phyloP scores from a whole-genome alignment of 1,140 invertebrate genomes.

The Pentalonia nigronervosa region DNA sequence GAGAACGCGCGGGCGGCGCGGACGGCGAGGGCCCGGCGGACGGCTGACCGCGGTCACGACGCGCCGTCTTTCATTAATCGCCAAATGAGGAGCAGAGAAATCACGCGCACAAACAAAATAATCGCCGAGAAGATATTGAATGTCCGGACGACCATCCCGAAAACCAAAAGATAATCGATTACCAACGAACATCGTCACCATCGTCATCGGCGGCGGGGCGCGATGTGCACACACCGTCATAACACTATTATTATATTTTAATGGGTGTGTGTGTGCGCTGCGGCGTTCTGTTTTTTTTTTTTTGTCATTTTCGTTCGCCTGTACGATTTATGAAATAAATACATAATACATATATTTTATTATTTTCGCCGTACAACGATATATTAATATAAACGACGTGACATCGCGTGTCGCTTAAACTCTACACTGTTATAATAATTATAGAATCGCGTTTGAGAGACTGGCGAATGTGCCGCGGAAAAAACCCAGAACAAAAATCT shows the following conservation, averaged over 20 bases:
- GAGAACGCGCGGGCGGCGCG: background rate
- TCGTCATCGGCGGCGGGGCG: background rate
- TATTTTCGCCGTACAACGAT: background rate
- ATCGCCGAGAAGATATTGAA: slow-evolving; percentile 28
- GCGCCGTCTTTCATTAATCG: slow-evolving; percentile 13
- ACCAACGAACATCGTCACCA: background rate
- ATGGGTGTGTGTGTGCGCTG: background rate
- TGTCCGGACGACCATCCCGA: slow-evolving; percentile 13
- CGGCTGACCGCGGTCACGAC: background rate
- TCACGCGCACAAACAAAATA: slow-evolving; percentile 8
- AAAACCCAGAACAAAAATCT: too few relatives aligned
- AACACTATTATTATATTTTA: background rate
- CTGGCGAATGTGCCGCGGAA: background rate
- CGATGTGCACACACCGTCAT: background rate
- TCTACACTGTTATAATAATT: background rate
- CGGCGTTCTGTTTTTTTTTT: background rate
- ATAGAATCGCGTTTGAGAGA: background rate
- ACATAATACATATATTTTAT: background rate
- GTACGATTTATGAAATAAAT: background rate
- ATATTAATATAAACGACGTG: too few relatives aligned
- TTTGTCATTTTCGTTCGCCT: background rate
- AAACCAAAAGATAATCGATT: slow-evolving; percentile 11
- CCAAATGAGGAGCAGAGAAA: background rate
- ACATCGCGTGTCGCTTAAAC: background rate
- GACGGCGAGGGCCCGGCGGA: background rate